These are phyloP conservation scores for Squalus acanthias DNA, from an alignment of 2,797 vertebrate species.

Conservation along the genomic window DNA sequence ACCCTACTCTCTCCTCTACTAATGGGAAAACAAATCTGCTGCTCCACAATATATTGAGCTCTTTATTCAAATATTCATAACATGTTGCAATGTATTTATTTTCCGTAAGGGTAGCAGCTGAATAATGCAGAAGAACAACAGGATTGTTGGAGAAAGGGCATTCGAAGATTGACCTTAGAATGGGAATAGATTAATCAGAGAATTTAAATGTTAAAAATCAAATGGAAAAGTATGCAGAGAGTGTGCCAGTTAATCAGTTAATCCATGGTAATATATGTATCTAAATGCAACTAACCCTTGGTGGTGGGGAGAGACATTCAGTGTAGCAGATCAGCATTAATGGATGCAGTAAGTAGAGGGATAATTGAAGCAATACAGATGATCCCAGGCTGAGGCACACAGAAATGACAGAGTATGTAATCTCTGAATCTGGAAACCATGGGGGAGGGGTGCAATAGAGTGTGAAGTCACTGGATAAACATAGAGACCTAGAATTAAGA, in stretches of 20 bases:
- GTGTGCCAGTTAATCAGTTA: constrained; percentile 34
- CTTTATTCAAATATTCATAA: constrained; percentile 23
- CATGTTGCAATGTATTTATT: constrained; percentile 28
- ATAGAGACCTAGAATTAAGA: background rate
- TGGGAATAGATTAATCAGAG: constrained; percentile 19
- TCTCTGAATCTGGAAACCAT: constrained; percentile 21
- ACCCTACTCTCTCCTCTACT: constrained; percentile 3
- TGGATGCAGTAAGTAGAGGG: constrained; percentile 9
- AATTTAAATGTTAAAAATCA: constrained; percentile 34
- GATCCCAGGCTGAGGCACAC: background rate
- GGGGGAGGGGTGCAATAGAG: background rate
- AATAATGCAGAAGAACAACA: constrained; percentile 32
- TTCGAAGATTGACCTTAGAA: background rate
- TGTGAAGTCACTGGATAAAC: background rate
- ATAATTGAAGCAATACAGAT: constrained; percentile 32
- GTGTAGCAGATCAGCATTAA: constrained; percentile 16
- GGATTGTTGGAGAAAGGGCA: constrained; percentile 24
- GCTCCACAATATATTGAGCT: background rate
- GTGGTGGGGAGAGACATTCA: background rate
- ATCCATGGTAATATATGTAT: constrained; percentile 36
- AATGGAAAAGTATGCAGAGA: constrained; percentile 31
- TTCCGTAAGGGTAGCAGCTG: background rate
- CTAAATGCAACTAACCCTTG: constrained; percentile 25
- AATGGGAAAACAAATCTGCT: constrained; percentile 15
- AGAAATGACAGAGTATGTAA: background rate